phyloP scores from a whole-genome alignment of 2,113 vertebrate species.

The Raja brachyura region DNA sequence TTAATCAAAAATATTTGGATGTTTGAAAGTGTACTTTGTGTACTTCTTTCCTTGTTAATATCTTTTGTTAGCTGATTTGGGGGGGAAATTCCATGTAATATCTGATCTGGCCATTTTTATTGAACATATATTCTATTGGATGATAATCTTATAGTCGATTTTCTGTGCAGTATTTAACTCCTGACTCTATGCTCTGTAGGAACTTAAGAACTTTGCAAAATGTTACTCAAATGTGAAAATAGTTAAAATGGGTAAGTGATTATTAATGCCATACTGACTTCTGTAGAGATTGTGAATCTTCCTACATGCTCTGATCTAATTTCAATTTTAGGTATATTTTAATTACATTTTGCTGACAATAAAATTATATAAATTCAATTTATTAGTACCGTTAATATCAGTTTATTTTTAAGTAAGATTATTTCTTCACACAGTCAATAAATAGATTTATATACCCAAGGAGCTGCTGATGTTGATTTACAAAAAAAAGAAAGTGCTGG shows the following conservation, averaged over 20 bases:
- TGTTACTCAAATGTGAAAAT: background rate
- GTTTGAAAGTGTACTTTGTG: background rate
- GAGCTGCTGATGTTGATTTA: no score
- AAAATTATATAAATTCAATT: background rate
- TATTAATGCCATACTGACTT: background rate
- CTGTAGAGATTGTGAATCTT: background rate
- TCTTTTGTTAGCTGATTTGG: background rate
- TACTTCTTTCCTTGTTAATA: background rate
- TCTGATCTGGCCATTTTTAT: background rate
- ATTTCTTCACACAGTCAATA: background rate
- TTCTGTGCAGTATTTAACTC: background rate
- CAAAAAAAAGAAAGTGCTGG: no score
- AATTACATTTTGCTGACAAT: background rate
- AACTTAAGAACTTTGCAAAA: conserved; percentile 11
- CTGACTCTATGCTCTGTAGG: background rate
- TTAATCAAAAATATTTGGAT: background rate
- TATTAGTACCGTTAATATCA: background rate
- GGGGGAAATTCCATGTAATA: no score
- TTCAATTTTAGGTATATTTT: background rate
- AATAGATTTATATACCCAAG: background rate
- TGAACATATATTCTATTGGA: background rate
- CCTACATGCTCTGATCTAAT: background rate
- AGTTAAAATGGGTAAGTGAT: conserved; percentile 7
- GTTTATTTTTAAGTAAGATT: background rate
- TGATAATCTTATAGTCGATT: background rate